These are phyloP conservation scores for Hyperoodon ampullatus DNA, from an alignment of 2,113 vertebrate species.

Conservation along the genomic window DNA sequence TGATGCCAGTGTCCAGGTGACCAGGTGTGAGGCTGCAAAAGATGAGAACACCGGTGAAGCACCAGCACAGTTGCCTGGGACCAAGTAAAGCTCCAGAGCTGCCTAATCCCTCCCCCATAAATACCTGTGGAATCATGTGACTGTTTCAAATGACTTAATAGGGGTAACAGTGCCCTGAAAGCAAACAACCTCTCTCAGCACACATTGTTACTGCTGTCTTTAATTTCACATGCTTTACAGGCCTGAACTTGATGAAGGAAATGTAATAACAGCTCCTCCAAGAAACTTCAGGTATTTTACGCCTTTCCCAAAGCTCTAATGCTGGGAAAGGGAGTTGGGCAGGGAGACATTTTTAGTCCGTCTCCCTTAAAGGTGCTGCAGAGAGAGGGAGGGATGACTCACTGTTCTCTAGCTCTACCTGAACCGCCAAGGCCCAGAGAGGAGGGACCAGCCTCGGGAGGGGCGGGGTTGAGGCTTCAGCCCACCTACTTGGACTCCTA, in stretches of 20 bases:
- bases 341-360: not conserved
- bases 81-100: not conserved
- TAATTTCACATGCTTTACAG: not conserved
- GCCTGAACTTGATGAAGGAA: not conserved
- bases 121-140: not conserved
- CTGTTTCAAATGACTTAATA: not conserved
- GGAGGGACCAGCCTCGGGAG: not conserved
- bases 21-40: not conserved
- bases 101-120: not conserved
- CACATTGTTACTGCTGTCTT: not conserved
- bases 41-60: fast-evolving
- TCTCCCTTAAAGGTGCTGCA: not conserved
- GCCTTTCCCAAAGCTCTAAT: not conserved
- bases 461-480: not conserved
- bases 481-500: not conserved
- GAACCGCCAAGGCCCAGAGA: not conserved
- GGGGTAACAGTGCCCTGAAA: not conserved
- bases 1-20: not conserved
- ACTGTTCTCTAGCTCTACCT: not conserved
- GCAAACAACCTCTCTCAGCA: not conserved
- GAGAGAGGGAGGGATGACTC: not conserved
- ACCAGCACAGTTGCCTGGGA: fast-evolving
- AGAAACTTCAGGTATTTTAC: not conserved
- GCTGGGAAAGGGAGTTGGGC: not conserved
- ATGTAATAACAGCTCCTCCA: not conserved